Evolutionary conservation across 2,113 vertebrate species (phyloP).

Genomic region (Caranx melampygus): DNA sequence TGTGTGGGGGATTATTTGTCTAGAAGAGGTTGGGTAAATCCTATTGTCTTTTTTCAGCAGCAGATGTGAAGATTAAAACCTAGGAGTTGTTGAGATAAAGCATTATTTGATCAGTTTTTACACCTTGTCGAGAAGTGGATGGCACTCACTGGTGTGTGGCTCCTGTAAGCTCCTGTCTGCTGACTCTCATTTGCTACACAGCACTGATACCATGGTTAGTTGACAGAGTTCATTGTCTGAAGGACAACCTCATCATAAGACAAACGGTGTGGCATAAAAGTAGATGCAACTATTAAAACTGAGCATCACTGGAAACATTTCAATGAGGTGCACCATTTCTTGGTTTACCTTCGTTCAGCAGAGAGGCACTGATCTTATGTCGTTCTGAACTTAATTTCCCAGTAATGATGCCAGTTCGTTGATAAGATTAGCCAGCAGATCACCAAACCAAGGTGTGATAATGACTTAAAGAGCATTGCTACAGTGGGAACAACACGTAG

Average conservation of each 20-base stretch:
- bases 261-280: background rate
- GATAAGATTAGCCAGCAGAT: conserved; percentile 17
- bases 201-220: background rate
- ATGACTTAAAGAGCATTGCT: background rate
- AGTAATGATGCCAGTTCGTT: conserved; percentile 17
- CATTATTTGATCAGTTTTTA: background rate
- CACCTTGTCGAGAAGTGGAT: background rate
- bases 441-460: conserved; percentile 2
- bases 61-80: background rate
- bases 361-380: background rate
- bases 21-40: background rate
- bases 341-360: background rate
- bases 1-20: background rate
- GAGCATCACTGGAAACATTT: background rate
- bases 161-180: background rate
- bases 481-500: background rate
- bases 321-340: background rate
- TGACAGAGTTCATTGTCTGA: background rate
- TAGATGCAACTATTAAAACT: background rate
- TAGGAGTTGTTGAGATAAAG: background rate
- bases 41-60: background rate
- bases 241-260: background rate
- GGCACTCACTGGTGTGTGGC: background rate
- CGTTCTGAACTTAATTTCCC: background rate
- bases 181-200: background rate